phyloP scores from a whole-genome alignment of 2,888 invertebrate genomes.

The Augiades crinisus region DNA sequence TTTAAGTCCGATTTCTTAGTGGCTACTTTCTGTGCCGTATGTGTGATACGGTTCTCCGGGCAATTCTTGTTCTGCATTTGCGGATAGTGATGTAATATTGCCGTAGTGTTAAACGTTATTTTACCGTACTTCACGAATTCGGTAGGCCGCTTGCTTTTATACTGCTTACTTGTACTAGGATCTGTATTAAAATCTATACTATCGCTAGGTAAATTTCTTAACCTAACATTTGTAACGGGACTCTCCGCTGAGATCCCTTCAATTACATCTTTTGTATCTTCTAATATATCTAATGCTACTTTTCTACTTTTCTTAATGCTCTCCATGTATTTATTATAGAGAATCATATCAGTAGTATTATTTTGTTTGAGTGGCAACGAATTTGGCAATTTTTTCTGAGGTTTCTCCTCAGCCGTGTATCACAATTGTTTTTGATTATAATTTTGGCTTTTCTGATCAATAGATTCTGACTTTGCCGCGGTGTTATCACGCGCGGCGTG shows the following conservation, averaged over 20 bases:
- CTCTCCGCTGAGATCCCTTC: slow-evolving; percentile 46
- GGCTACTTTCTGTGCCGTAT: slow-evolving; percentile 33
- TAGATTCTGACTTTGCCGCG: slow-evolving; percentile 60
- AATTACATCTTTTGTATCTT: slow-evolving; percentile 62
- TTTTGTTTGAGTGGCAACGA: slow-evolving; percentile 71
- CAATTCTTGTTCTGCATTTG: slow-evolving; percentile 54
- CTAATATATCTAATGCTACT: slow-evolving; percentile 65
- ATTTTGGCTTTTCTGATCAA: slow-evolving; percentile 47
- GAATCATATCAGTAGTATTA: slow-evolving; percentile 71
- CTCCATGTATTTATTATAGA: slow-evolving; percentile 70
- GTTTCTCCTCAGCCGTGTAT: slow-evolving; percentile 69
- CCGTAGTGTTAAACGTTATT: slow-evolving; percentile 73
- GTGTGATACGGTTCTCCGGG: slow-evolving; percentile 25
- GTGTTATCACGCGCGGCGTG: slow-evolving; percentile 68
- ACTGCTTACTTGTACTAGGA: slow-evolving; percentile 58
- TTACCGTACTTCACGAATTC: slow-evolving; percentile 70
- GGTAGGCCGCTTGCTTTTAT: slow-evolving; percentile 50
- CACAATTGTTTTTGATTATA: slow-evolving; percentile 68
- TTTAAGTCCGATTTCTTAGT: slow-evolving; percentile 60
- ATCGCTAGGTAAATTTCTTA: slow-evolving; percentile 45
- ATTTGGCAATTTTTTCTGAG: slow-evolving; percentile 66
- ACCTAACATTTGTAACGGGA: slow-evolving; percentile 39
- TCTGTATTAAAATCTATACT: slow-evolving; percentile 48
- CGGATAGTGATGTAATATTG: slow-evolving; percentile 72
- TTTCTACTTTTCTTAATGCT: slow-evolving; percentile 63